Base-by-base conservation (phyloP, 1,140 invertebrate species). In the Tyrophagus putrescentiae region DNA sequence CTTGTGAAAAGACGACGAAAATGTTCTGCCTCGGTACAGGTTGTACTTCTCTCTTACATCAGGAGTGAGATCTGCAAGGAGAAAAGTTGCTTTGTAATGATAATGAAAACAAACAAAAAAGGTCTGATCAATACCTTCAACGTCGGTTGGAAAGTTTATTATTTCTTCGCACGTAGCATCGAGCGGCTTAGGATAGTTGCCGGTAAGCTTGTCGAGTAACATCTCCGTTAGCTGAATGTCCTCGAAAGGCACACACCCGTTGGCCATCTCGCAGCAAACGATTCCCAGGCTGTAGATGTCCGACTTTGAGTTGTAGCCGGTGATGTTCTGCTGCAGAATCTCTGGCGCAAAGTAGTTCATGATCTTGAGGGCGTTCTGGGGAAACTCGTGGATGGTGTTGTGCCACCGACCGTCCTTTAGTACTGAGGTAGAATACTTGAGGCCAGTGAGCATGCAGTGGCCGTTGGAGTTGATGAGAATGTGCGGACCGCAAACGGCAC, bases 201-300 rank as follows among this genome's bases (percentile, higher is more conserved):
- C 87, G 57, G 83, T 77, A 9, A 92, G 77, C 73, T 92, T 94
- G 73, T 91, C 87, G 3, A 85, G 82, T 48, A 90, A 76, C 86
- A 93, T 90, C 65, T 90, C 77, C 0, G 87, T 91, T 31, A 82
- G 80, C 25, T 82, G 77, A 66, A 87, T 81, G 65, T 85, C 83
- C 25, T 79, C 77, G 74, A 87, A 94, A 0, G 89, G 89, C 66
- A 86, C 83, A 45, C 82, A 77, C 0, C 89, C 88, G 75, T 93
- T 94, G 27, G 82, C 87, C 63, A 94, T 70, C 74, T 93, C 89
- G 75, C 87, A 93, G 36, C 83, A 80, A 16, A 84, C 78, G 60
- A 93, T 84, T 33, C 90, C 90, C 50, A 92, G 64, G 64, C 87
- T 92, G 67, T 94, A 93, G 29, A 91, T 82, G 72, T 94, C 90